A percentile compares a stretch with the other conserved stretches of the same genome.
phyloP scores from a whole-genome alignment of 2,888 invertebrate genomes.

The Tetanocera ferruginea region DNA sequence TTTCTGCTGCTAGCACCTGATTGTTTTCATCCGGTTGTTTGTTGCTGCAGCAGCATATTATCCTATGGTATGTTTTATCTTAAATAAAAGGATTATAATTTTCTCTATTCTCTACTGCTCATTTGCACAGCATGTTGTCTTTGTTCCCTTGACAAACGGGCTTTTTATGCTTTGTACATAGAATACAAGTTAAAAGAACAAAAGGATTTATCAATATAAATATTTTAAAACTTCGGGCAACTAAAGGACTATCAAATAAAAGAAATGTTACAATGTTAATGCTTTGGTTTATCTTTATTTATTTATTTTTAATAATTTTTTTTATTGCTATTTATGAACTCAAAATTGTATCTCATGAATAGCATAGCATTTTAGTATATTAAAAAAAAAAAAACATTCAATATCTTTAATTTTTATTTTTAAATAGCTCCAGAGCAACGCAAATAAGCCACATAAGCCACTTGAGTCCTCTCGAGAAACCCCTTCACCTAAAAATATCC shows the following conservation, averaged over 20 bases:
- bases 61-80: slow-evolving; percentile 9
- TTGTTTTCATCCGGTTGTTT: neutral
- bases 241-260: too few species aligned
- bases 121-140: slow-evolving; percentile 27
- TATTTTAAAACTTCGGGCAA: neutral
- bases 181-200: neutral
- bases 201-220: neutral
- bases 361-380: too few species aligned
- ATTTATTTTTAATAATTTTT: neutral
- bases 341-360: neutral
- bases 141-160: neutral
- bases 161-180: neutral
- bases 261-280: too few species aligned
- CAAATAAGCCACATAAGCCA: slow-evolving; percentile 1
- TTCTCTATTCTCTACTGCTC: neutral
- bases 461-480: slow-evolving; percentile 8
- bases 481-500: neutral
- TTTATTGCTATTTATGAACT: neutral
- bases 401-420: neutral
- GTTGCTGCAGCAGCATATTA: slow-evolving; percentile 1
- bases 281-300: too few species aligned
- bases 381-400: neutral
- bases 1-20: slow-evolving; percentile 14
- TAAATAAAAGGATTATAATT: slow-evolving; percentile 28
- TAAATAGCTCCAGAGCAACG: neutral